Base-by-base conservation (phyloP, 2,113 vertebrate genomes). In the Calidris pygmaea region DNA sequence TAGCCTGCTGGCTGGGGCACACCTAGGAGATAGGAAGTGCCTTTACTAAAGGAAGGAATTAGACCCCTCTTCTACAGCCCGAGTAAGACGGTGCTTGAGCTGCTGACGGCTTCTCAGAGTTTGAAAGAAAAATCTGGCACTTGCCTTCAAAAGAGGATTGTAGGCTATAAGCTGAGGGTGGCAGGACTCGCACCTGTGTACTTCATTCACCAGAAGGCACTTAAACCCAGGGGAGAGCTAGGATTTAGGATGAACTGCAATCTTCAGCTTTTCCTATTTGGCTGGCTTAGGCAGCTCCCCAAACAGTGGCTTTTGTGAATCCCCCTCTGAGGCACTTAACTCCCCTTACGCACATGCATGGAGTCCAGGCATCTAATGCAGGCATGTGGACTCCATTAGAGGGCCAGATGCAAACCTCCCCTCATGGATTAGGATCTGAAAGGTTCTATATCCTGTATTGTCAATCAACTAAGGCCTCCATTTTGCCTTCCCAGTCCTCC, bases 261-360 rank as follows among this genome's bases (percentile, higher is more conserved):
- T 90, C 59, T 91, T 83, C 45, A 77, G 72, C 78, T 82, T 86
- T 96, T 81, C 75, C 59, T 90, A 74, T 94, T 73, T 86, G 75
- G 45, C 82, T 91, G 90, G 71, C 45, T 94, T 93, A 93, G 74
- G 81, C 82, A 91, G 58, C 59, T 91, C 82, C 71, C 32, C 63
- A 77, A 66, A 93, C 53, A 87, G 87, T 70, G 45, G 85, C 82
- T 93, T 91, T 67, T 62, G 75, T 80, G 90, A 96, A 91, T 96
- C 55, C 85, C 35, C 7, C 47, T 94, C 35, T 0, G 1, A 91
- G 71, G 82, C 74, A 48, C 78, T 91, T 60, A 78, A 63, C 41
- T 90, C 70, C n/a, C 22, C 23, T 86, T 74, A 67, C 2, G 10
- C 62, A 65, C 32, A 11, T 4, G 32, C 18, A 10, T 6, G 43